Base-by-base conservation (phyloP, 2,888 invertebrate genomes). In the Molanna angustata region DNA sequence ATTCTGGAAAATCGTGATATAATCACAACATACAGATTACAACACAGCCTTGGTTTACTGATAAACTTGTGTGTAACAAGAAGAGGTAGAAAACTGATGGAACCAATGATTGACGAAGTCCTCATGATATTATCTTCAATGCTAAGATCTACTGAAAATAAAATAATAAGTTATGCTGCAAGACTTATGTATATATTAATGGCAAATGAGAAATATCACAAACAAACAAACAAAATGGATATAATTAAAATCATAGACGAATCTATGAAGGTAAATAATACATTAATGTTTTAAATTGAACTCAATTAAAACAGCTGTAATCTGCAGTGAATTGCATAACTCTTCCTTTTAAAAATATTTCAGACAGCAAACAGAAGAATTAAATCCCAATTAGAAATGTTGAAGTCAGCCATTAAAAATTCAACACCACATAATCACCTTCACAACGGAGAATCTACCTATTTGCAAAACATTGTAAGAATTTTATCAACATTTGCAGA, bases 31-130 rank as follows among this genome's bases (percentile, higher is more conserved):
- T 86, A 86, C 64, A 76, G 80, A 35, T 69, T 84, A 59, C 84
- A 85, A 64, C 85, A 84, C 62, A 74, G 80, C n/a, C 76, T 80
- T 6, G 85, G 85, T 3, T 70, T 86, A 9, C 70, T 85, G 17
- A 84, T 85, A 81, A 86, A 86, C 65, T 68, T 86, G 4, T 84
- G 83, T 59, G 70, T 86, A 27, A 76, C 83, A 60, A 71, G 74
- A 18, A 70, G 76, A 55, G 81, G 81, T 3, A 60, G 62, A 47
- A 46, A 57, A 13, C 54, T 60, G n/a, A 59, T 64, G 35, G 61
- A 58, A 13, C 48, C 58, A 18, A 59, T 61, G 41, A 58, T 64
- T 16, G 53, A 53, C 9, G 62, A 63, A 27, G 60, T 65, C 7
- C 60, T 68, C 2, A 49, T 56, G 4, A 54, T 69, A n/a, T 49